phyloP scores from a whole-genome alignment of 92 coral and sea anemone species.

The Virgularia gustaviana region DNA sequence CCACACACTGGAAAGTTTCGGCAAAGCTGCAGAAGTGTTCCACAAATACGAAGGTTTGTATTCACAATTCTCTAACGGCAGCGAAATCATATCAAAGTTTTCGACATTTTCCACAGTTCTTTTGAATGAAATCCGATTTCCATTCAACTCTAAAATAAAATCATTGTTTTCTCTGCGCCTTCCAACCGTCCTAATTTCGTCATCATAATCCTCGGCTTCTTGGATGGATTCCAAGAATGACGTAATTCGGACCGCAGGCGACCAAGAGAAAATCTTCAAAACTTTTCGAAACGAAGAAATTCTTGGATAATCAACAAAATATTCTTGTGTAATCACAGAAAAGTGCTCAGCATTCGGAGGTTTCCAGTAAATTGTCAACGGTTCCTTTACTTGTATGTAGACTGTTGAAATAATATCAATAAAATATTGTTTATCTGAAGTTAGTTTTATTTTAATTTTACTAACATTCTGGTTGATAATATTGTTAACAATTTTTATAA shows the following conservation, averaged over 20 bases:
- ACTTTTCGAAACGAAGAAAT: neutral
- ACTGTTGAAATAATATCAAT: slow-evolving; percentile 69
- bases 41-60: neutral
- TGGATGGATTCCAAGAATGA: slow-evolving; percentile 28
- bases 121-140: neutral
- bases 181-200: slow-evolving; percentile 15
- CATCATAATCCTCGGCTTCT: slow-evolving; percentile 26
- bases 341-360: neutral
- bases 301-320: slow-evolving; percentile 10
- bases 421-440: slow-evolving; percentile 45
- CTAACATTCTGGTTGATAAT: neutral
- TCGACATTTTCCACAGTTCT: neutral
- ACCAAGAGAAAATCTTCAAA: neutral
- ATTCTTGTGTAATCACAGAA: slow-evolving; percentile 2
- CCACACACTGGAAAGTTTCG: slow-evolving; percentile 9
- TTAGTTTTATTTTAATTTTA: slow-evolving; percentile 6
- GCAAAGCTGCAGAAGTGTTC: neutral
- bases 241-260: slow-evolving; percentile 8
- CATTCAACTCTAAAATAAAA: neutral
- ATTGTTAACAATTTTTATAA: slow-evolving; percentile 48
- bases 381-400: slow-evolving; percentile 45
- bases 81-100: neutral
- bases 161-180: neutral
- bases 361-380: slow-evolving; percentile 17
- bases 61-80: neutral